Conservation (phyloP, 1,140 invertebrate species). For the Achroia grisella region DNA sequence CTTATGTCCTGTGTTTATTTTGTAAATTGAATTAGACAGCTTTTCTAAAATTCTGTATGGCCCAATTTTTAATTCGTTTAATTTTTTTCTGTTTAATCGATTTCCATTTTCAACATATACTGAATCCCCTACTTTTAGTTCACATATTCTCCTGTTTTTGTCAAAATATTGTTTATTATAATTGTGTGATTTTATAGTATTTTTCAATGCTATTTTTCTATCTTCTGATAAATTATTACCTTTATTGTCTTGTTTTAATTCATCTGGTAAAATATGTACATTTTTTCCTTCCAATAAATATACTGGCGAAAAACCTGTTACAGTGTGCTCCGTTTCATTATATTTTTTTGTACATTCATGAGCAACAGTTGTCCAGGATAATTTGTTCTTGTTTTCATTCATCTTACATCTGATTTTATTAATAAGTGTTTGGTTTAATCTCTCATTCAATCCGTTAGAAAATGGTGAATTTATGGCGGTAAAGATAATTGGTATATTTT, state of each 20-base stretch:
- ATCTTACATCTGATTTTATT: conserved; percentile 20
- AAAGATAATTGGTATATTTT: conserved; percentile 20
- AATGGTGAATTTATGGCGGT: no score
- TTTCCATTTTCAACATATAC: conserved; percentile 13
- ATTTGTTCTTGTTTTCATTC: conserved; percentile 11
- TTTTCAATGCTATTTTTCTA: conserved; percentile 2
- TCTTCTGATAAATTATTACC: not conserved
- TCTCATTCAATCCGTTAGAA: no score
- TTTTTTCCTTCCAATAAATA: not conserved
- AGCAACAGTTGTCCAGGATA: conserved; percentile 18
- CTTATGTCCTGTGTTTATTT: conserved; percentile 11
- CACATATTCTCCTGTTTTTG: conserved; percentile 14
- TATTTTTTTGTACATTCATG: conserved; percentile 20
- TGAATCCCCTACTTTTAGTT: conserved; percentile 16
- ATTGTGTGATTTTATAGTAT: conserved; percentile 1
- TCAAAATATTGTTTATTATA: conserved; percentile 5
- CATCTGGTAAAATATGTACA: not conserved
- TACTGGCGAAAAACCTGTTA: not conserved
- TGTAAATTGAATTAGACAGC: conserved; percentile 13
- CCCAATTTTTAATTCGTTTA: conserved; percentile 11
- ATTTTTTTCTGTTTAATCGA: no score
- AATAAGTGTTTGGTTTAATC: no score
- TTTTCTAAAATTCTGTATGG: conserved; percentile 12
- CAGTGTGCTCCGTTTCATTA: conserved; percentile 39
- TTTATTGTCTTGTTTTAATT: not conserved